phyloP scores from a whole-genome alignment of 2,113 vertebrate species.

The Solea senegalensis region DNA sequence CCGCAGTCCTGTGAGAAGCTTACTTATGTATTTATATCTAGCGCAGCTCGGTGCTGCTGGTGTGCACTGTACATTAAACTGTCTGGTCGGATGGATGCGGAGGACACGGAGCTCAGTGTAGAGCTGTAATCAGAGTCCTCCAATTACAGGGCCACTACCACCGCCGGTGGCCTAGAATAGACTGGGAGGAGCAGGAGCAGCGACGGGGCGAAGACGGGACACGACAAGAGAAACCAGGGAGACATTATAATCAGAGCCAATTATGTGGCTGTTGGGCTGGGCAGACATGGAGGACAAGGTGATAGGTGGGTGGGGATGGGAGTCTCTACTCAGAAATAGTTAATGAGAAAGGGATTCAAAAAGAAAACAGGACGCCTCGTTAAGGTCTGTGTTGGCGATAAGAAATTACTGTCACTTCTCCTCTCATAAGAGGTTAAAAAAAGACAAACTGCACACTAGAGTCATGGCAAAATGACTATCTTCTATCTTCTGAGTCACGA shows the following conservation, averaged over 20 bases:
- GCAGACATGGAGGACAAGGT: slow-evolving; percentile 51
- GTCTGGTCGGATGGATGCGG: slow-evolving; percentile 44
- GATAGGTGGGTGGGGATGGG: slow-evolving; percentile 41
- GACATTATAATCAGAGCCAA: slow-evolving; percentile 71
- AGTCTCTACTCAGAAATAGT: slow-evolving; percentile 36
- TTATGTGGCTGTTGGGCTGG: slow-evolving; percentile 64
- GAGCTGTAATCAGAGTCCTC: slow-evolving; percentile 74
- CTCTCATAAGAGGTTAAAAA: slow-evolving; percentile 3
- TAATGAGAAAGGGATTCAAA: slow-evolving; percentile 25
- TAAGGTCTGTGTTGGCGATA: slow-evolving; percentile 22
- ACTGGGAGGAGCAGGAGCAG: slow-evolving; percentile 58
- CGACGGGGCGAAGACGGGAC: slow-evolving; percentile 50
- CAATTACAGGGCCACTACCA: slow-evolving; percentile 75
- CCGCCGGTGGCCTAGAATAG: slow-evolving; percentile 75
- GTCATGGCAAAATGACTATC: slow-evolving; percentile 2
- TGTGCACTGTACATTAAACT: slow-evolving; percentile 25
- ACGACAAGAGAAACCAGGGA: slow-evolving; percentile 62
- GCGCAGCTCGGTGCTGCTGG: slow-evolving; percentile 29
- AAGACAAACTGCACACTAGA: slow-evolving; percentile 2
- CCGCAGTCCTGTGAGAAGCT: slow-evolving; percentile 22
- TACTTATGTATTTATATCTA: slow-evolving; percentile 54
- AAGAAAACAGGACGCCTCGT: slow-evolving; percentile 15
- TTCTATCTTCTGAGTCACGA: neutral
- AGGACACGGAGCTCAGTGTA: slow-evolving; percentile 50
- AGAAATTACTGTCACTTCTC: slow-evolving; percentile 2